Conservation (phyloP, 1,140 invertebrate species). For the Plectus sambesii region DNA sequence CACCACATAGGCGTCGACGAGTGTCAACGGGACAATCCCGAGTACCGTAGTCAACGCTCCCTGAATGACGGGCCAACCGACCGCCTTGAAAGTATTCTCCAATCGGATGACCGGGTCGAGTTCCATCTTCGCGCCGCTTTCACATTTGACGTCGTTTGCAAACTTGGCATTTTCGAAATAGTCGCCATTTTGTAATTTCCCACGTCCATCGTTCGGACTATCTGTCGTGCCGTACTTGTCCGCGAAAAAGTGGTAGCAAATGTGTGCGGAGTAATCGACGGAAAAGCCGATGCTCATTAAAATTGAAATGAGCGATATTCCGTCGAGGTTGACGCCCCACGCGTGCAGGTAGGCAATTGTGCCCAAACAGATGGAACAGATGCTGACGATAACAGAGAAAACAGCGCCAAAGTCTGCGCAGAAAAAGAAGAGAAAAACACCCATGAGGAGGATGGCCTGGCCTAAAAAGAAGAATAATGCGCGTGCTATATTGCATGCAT, state of each 20-base stretch:
- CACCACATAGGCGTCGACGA: conserved; percentile 39
- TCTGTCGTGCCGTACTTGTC: conserved; percentile 16
- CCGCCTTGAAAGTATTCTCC: conserved; percentile 28
- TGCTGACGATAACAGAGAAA: conserved; percentile 37
- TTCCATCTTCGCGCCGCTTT: conserved; percentile 10
- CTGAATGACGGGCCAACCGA: conserved; percentile 38
- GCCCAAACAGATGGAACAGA: conserved; percentile 36
- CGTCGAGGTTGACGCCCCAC: conserved; percentile 40
- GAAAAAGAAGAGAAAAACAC: conserved; percentile 36
- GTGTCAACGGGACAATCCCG: conserved; percentile 39
- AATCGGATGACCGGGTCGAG: conserved; percentile 12
- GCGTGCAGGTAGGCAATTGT: conserved; percentile 40
- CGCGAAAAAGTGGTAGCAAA: conserved; percentile 42
- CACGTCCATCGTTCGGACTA: background rate
- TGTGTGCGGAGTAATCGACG: conserved; percentile 39
- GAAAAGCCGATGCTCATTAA: conserved; percentile 39
- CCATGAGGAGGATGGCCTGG: conserved; percentile 37
- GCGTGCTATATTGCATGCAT: too few species aligned
- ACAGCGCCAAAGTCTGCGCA: conserved; percentile 37
- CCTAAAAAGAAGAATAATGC: too few species aligned
- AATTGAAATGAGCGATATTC: conserved; percentile 31
- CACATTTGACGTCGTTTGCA: conserved; percentile 2
- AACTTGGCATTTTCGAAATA: conserved; percentile 1
- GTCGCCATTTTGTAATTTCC: background rate
- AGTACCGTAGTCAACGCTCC: conserved; percentile 30